Base-by-base conservation (phyloP, 2,113 vertebrate species). In the Egretta garzetta region DNA sequence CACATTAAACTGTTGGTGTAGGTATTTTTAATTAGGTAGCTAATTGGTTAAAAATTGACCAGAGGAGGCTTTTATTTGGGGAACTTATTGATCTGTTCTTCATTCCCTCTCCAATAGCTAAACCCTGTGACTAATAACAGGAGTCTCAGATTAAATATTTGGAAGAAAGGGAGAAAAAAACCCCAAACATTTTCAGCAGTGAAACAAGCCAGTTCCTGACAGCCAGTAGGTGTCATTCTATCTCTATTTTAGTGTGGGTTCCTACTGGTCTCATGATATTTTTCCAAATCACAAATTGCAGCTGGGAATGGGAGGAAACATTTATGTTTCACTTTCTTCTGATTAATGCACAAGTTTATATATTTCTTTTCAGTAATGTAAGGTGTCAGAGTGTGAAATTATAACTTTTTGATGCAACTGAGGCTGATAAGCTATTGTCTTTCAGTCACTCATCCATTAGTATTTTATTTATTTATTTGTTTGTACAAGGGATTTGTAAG, bases 221-320 rank as follows among this genome's bases (percentile, higher is more conserved):
- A 94, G 88, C 97, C 97, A 98, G 97, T 97, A 98, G 98, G 87
- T 98, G 97, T 97, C 98, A 96, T 98, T 98, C 95, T 98, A 23
- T 95, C 95, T 97, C 97, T 97, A 81, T 93, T 97, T 96, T 81
- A 96, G 94, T 87, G 28, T 62, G 50, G 33, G 53, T 93, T 95
- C 62, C 63, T 81, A 55, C 86, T 70, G 18, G 33, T 94, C 45
- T 94, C 63, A 80, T 56, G 47, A 33, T 94, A 83, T 96, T 96
- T 97, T 47, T 96, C 86, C 68, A 80, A 86, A 84, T 37, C 76
- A 86, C 16, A 91, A 85, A 43, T 73, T 95, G 93, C 68, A 67
- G 88, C 84, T 41, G 9, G 26, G 28, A 86, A 62, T 11, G 63
- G 80, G 88, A 84, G 24, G 17, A 64, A 72, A 74, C 27, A 68